Evolutionary conservation across 1,140 invertebrate genomes (phyloP).

Genomic region (Ips typographus): DNA sequence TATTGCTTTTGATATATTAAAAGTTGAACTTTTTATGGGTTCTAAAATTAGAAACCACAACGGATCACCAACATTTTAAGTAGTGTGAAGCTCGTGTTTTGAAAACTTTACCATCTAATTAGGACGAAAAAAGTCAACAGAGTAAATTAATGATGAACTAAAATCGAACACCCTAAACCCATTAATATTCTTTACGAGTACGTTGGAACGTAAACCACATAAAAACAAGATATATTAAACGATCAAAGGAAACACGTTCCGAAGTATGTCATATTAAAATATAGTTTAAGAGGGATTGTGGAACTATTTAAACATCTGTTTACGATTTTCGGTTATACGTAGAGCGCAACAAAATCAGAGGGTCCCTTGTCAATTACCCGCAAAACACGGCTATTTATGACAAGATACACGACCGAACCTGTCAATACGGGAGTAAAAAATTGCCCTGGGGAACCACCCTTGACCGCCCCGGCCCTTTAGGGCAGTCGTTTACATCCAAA

Average conservation of each 20-base stretch:
- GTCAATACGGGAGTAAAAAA: conserved; percentile 35
- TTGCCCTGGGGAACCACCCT: conserved; percentile 26
- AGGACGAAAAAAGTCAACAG: too few relatives aligned
- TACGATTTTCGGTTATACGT: neutral
- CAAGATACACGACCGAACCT: conserved; percentile 32
- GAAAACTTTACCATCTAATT: too few relatives aligned
- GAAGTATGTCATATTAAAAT: neutral
- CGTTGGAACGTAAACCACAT: neutral
- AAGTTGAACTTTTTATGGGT: too few relatives aligned
- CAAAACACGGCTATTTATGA: conserved; percentile 23
- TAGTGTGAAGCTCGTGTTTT: too few relatives aligned
- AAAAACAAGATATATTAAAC: conserved; percentile 11
- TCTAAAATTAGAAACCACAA: too few relatives aligned
- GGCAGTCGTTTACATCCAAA: conserved; percentile 32
- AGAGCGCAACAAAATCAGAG: neutral
- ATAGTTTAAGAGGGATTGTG: neutral
- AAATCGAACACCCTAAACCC: conserved; percentile 5
- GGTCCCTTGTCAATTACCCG: neutral
- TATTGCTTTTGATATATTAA: too few relatives aligned
- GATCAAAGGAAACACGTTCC: conserved; percentile 2
- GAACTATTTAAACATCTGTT: neutral
- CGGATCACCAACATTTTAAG: too few relatives aligned
- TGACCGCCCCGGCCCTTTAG: conserved; percentile 30
- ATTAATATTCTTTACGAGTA: conserved; percentile 14
- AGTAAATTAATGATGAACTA: neutral